Evolutionary conservation across 2,113 vertebrate species (phyloP), one percentile per base, ranked within the genome.

Genomic region (Acrocephalus arundinaceus): DNA sequence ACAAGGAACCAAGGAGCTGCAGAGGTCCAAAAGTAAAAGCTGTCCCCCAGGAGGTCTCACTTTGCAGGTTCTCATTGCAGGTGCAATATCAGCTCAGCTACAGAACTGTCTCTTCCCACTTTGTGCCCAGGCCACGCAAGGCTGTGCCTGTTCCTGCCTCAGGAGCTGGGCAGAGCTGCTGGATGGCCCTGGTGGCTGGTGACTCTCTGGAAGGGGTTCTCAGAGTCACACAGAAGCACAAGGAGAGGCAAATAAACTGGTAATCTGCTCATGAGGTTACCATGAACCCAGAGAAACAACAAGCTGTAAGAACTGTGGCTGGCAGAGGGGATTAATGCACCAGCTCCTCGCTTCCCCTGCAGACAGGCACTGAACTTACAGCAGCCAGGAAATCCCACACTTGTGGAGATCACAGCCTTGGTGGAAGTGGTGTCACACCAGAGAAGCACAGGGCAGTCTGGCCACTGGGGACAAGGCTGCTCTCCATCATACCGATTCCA

Each of bases 401-500:
- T 7, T 61, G 15, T 57, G 65, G 65, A 79, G 67, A 45, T 71
- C 82, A 41, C 55, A 33, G 59, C 80, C 59, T 28, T 57, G 57
- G 43, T 78, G 61, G 43, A 45, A 55, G 43, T 2, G 13, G 51
- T 90, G 92, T 84, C 92, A 81, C 54, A 25, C 24, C 67, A 51
- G 67, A 85, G 91, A 43, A 83, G 82, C 71, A 79, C 19, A 57
- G 62, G 78, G 74, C 55, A n/a, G 15, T 37, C 17, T 67, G 84
- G 58, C 81, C 89, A 24, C 11, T 15, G 85, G 79, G 85, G 82
- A 93, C 94, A 77, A 39, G 71, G 90, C 63, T 80, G 59, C 67
- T 77, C 35, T 95, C 59, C 52, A 41, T 1, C 2, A 15, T 3
- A 87, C 15, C 10, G 15, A 31, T 39, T 41, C 76, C 66, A 77